Base-by-base conservation (phyloP, 1,140 invertebrate species). In the Microplitis mediator region DNA sequence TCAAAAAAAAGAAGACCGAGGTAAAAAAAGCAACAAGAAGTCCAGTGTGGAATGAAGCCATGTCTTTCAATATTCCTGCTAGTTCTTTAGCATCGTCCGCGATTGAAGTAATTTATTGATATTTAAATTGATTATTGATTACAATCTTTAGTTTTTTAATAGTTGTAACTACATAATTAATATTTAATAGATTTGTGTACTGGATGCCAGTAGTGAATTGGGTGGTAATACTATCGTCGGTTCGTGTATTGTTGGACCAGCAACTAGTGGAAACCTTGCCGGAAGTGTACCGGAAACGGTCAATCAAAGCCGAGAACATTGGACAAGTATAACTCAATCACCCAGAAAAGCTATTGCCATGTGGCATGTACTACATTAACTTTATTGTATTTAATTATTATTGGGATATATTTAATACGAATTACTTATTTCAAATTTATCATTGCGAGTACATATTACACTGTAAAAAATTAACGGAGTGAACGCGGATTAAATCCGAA, bases 11-110 rank as follows among this genome's bases (percentile, higher is more conserved):
- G 81, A 95, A 94, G 83, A 94, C 93, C 4, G 94, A 94, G 34
- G 93, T 95, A 62, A 92, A 95, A 71, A 93, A 96, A 83, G 92
- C 93, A 79, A 95, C 93, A 11, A 90, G 92, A 51, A 95, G 95
- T 88, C 96, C 96, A n/a, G 93, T 96, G 6, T 98, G 97, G 94
- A 97, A 98, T 84, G 96, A 98, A 85, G 95, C 95, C 4, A 91
- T 97, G 76, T 92, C 94, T 11, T 98, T 98, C 84, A 97, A 96
- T 84, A 89, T 97, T 77, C 87, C 93, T 61, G 90, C 93, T 4
- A 87, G 88, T 50, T 90, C 90, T 77, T 85, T 95, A 3, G 88
- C 91, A 51, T 89, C 90, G 75, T 91, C 93, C 74, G 92, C 92
- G 54, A 90, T 95, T 78, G 94, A 95, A 90, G 93, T 95, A 85